Evolutionary conservation across 2,113 vertebrate genomes (phyloP).

Genomic region (Emydocephalus ijimae): DNA sequence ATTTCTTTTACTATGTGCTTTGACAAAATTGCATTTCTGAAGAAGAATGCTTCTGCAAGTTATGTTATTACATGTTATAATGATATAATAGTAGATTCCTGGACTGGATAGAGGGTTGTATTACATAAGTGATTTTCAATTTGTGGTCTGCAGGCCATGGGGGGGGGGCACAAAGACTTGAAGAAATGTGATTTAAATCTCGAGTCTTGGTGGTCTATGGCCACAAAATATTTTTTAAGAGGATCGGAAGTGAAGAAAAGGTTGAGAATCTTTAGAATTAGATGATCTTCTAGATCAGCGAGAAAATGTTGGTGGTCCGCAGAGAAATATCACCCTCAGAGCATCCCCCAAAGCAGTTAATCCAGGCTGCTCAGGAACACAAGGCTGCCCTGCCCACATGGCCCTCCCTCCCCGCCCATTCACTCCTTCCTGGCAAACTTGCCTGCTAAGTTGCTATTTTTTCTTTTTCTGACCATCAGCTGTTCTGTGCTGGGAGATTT

Average conservation of each 20-base stretch:
- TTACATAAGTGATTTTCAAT: not conserved
- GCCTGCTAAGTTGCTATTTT: too few species aligned
- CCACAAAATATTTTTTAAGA: not conserved
- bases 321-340: too few species aligned
- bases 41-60: not conserved
- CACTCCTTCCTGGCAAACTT: too few species aligned
- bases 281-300: not conserved
- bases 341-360: too few species aligned
- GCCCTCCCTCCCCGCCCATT: too few species aligned
- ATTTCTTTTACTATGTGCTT: not conserved
- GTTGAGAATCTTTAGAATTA: not conserved
- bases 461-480: too few species aligned
- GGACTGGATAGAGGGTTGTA: not conserved
- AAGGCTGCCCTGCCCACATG: too few species aligned
- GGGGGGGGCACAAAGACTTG: not conserved
- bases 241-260: not conserved
- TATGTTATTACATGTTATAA: not conserved
- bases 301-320: too few species aligned
- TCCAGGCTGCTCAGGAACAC: too few species aligned
- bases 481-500: too few species aligned
- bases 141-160: not conserved
- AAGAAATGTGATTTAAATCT: not conserved
- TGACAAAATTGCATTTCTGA: not conserved
- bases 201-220: not conserved
- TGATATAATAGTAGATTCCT: not conserved